Base-by-base conservation (phyloP, 1,140 invertebrate species). In the Pygmarrhopalites habei region DNA sequence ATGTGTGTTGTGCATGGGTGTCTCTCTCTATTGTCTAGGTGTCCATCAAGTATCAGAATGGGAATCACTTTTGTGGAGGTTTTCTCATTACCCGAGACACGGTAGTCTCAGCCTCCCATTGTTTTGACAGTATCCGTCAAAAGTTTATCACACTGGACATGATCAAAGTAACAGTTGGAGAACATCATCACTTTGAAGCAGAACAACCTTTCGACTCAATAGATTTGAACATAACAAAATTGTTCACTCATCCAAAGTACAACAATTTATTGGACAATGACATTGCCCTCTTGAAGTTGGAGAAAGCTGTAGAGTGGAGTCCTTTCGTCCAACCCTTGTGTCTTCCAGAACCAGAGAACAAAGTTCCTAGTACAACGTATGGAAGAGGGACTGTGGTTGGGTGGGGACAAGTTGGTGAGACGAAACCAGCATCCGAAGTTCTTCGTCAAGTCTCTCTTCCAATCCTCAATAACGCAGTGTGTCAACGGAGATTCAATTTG, bases 31-130 rank as follows among this genome's bases (percentile, higher is more conserved):
- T n/a, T n/a, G n/a, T n/a, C n/a, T n/a, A n/a, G n/a, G n/a, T n/a
- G 2, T 65, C 66, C 19, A 51, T 68, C 39, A 47, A 64, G 44
- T 57, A 30, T 7, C 4, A 53, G n/a, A 32, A 68, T 25, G 66
- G 62, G 1, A n/a, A 23, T 4, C 71, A 71, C 51, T 71, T 69
- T 49, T 79, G 78, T 62, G 77, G 78, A n/a, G 78, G 73, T 1
- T 73, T 75, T 21, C 67, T 80, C 32, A 72, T 79, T 47, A 71
- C 68, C 39, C 62, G 72, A 25, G 23, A 71, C 10, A 75, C 70
- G 65, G 66, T 77, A 43, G 32, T 79, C n/a, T 74, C 73, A 29
- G 77, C 78, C 23, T 77, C 75, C 52, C 78, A 80, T 62, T 80
- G 79, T 43, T 67, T 67, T 32, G 29, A 55, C 51, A 28, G 51